Base-by-base conservation (phyloP, 2,888 invertebrate genomes). In the Drosophila prostipennis region DNA sequence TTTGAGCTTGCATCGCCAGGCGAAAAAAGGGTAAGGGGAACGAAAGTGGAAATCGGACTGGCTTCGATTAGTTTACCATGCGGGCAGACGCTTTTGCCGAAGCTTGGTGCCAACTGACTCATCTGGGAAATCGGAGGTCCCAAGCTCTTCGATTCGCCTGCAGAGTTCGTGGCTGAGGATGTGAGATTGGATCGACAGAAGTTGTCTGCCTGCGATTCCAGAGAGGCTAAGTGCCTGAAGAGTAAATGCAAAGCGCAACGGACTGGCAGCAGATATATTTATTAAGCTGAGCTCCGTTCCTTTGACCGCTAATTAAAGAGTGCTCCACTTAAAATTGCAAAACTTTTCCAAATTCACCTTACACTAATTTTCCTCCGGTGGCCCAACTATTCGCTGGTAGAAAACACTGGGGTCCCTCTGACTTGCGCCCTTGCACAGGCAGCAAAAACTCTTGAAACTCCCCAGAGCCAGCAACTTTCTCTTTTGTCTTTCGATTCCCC, bases 41-140 rank as follows among this genome's bases (percentile, higher is more conserved):
- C 43, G 57, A 52, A 40, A 10, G 23, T 37, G 34, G 53, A 49
- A 14, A 46, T 39, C 45, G 59, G 48, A 36, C 37, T 46, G 61
- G 75, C 76, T 78, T 78, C 74, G 72, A 84, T 78, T 64, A 72
- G 57, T 37, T 19, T 14, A 23, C 55, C 29, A 58, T 60, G 58
- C 59, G 57, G 57, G 56, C 36, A 26, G 26, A 7, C 56, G 48
- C 51, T 23, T 11, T 13, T 8, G 37, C 26, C 23, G 23, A 5
- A 7, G 49, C 34, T 23, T 34, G 23, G 16, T 32, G 32, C 52
- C 13, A 29, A 32, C 40, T 16, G 29, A 40, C 19, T 34, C 26
- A 43, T 58, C 59, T 29, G 29, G 7, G 29, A 29, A 29, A 29
- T 29, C 7, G 37, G 7, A 14, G 37, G 7, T 37, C 37, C 14